A percentile compares a stretch with the other conserved stretches of the same genome.
Conservation (phyloP, 1,140 invertebrate genomes). For the Drosophila bipectinata region DNA sequence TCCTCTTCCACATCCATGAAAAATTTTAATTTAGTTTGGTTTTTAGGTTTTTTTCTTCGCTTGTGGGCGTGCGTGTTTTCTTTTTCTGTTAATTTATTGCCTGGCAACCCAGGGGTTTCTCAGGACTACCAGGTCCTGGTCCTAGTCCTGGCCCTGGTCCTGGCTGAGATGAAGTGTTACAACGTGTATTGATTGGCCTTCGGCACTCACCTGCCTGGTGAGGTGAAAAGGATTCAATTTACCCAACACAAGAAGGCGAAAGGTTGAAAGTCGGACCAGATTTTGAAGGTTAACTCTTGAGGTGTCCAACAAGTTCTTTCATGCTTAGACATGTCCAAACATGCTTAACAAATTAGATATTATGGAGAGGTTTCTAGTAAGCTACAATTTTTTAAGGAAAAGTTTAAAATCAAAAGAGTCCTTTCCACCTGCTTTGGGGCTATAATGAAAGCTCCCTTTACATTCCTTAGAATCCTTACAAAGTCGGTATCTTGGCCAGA, state of each 20-base stretch:
- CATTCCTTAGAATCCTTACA: too few species aligned
- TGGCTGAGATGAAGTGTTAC: neutral
- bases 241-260: neutral
- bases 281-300: neutral
- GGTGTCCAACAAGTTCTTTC: too few species aligned
- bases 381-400: too few species aligned
- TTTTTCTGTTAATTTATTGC: slow-evolving; percentile 44
- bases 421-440: too few species aligned
- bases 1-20: neutral
- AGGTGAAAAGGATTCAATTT: neutral
- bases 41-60: neutral
- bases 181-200: neutral
- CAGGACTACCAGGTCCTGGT: slow-evolving; percentile 21
- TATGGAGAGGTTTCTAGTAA: too few species aligned
- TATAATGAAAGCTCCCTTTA: too few species aligned
- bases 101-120: slow-evolving; percentile 25
- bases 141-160: neutral
- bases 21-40: slow-evolving; percentile 63
- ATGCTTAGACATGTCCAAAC: too few species aligned
- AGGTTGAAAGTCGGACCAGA: neutral
- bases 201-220: neutral
- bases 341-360: too few species aligned
- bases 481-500: too few species aligned
- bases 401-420: too few species aligned
- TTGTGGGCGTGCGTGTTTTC: neutral